Base-by-base conservation (phyloP, 2,113 vertebrate species). In the Cromileptes altivelis region DNA sequence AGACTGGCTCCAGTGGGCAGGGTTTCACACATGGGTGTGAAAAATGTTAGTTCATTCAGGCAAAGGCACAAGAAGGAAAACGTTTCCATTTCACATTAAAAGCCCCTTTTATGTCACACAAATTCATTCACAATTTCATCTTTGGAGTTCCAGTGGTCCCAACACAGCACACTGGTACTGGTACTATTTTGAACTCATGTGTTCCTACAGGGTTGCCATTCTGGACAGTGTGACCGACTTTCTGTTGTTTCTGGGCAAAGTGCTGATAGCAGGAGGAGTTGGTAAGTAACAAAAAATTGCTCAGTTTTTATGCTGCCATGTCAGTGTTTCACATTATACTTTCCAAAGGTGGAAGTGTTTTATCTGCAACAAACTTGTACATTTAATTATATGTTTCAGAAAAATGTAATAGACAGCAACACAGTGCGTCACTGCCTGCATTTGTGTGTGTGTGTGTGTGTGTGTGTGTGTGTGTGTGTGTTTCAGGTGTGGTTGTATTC, bases 181-280 rank as follows among this genome's bases (percentile, higher is more conserved):
- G 47, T 4, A 49, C 13, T 49, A 3, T 49, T 15, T 53, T 19
- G 33, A 37, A 37, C 33, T 37, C 6, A 40, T 47, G 6, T 63
- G 12, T 81, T 5, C 74, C 52, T 61, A 63, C 89, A 99, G 98
- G 93, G 96, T 98, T 82, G 96, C 97, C n/a, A 95, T 99, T 73
- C 91, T 98, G 91, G 98, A 99, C 92, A 96, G 96, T 93, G 95
- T 99, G 52, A 98, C 97, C 9, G 95, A 98, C 72, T 97, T 99
- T 61, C 92, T 98, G 85, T 92, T 99, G 19, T 96, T 98, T 91
- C 92, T 99, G 87, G 97, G 97, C 11, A 99, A 99, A 85, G 77
- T 98, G 47, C 93, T 99, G 1, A 95, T 99, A 75, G 93, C 97
- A 80, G 97, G 96, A 60, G 94, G 96, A 93, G 96, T 97, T 45